A percentile compares a stretch with the other conserved stretches of the same genome.
These are phyloP conservation scores for Pungitius pungitius DNA, from an alignment of 2,113 vertebrate genomes.

Conservation along the genomic window DNA sequence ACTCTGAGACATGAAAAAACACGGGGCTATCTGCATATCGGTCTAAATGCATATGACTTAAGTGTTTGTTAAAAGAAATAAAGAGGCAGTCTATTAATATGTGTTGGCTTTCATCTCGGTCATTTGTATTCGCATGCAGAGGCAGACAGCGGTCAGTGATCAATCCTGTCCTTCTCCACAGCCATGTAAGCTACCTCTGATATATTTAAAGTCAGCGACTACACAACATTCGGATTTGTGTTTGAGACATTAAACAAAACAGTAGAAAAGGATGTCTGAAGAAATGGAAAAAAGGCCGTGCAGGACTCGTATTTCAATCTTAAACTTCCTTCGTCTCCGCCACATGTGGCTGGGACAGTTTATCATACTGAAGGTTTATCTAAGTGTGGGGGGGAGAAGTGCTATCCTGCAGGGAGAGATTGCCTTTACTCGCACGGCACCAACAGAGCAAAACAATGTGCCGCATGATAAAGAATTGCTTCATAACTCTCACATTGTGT, in stretches of 20 bases:
- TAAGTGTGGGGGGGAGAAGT: constrained; percentile 67
- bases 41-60: constrained; percentile 21
- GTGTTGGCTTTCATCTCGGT: not conserved
- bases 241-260: constrained; percentile 3
- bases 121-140: constrained; percentile 1
- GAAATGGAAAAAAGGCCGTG: constrained; percentile 4
- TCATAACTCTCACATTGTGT: constrained; percentile 79
- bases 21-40: constrained; percentile 28
- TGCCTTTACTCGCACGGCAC: constrained; percentile 71
- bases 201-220: not conserved
- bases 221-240: not conserved
- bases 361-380: constrained; percentile 77
- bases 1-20: constrained; percentile 28
- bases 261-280: not conserved
- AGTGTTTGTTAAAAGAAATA: not conserved
- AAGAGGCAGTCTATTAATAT: not conserved
- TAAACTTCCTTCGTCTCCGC: constrained; percentile 54
- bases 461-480: constrained; percentile 75
- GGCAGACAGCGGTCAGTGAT: constrained; percentile 2
- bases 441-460: constrained; percentile 76
- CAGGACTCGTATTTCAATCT: constrained; percentile 30
- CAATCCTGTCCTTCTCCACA: not conserved
- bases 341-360: constrained; percentile 67
- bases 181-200: not conserved
- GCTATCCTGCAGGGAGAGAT: constrained; percentile 73